phyloP scores from a whole-genome alignment of 2,888 invertebrate genomes.

The Dolichopus griseipennis region DNA sequence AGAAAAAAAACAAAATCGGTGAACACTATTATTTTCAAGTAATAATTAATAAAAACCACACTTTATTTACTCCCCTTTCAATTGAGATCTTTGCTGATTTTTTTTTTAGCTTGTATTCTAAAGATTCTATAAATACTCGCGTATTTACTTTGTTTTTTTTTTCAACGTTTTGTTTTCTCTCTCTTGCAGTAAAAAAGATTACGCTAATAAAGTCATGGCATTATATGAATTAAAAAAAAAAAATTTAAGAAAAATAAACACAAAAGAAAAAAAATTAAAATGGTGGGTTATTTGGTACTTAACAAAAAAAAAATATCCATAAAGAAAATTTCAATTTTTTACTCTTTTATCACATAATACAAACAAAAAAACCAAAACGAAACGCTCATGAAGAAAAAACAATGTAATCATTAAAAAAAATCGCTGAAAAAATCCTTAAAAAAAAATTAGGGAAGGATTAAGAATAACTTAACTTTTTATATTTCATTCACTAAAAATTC shows the following conservation, averaged over 20 bases:
- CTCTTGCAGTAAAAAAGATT: background rate
- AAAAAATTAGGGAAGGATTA: background rate
- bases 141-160: too few species aligned
- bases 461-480: background rate
- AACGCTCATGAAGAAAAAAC: background rate
- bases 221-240: background rate
- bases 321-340: constrained; percentile 3
- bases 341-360: too few species aligned
- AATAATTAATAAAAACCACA: too few species aligned
- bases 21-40: background rate
- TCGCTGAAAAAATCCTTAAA: too few species aligned
- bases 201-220: background rate
- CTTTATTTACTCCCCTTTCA: background rate
- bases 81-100: background rate
- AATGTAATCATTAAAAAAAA: constrained; percentile 2
- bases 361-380: too few species aligned
- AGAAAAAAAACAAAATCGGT: background rate
- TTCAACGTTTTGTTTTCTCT: background rate
- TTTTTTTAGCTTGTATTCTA: background rate
- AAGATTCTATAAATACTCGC: background rate
- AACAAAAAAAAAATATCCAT: background rate
- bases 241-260: background rate
- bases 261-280: background rate
- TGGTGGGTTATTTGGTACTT: background rate
- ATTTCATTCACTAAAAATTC: background rate